phyloP scores from a whole-genome alignment of 2,888 invertebrate genomes.

The Caenorhabditis sp. region DNA sequence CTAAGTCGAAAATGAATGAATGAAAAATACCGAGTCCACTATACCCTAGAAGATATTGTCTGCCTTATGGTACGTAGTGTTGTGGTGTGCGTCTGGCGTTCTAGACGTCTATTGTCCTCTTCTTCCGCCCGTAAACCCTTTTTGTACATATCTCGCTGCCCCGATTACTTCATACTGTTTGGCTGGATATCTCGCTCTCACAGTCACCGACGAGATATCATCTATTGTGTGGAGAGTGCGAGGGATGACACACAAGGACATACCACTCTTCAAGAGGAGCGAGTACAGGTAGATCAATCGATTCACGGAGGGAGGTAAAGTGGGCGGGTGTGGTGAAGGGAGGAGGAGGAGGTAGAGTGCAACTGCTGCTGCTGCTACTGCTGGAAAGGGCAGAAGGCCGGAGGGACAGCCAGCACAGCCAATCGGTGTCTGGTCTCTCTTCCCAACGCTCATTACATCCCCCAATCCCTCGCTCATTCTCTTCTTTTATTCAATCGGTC shows the following conservation, averaged over 20 bases:
- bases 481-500: slow-evolving; percentile 10
- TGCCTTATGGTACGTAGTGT: no score
- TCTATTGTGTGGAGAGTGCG: neutral
- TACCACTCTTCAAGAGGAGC: slow-evolving; percentile 4
- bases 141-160: neutral
- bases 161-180: slow-evolving; percentile 1
- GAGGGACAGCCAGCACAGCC: neutral
- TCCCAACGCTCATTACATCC: slow-evolving; percentile 6
- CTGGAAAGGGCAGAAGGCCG: slow-evolving; percentile 16
- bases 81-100: no score
- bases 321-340: neutral
- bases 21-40: no score
- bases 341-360: slow-evolving; percentile 3
- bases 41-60: no score
- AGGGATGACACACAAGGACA: slow-evolving; percentile 7
- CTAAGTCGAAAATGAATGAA: no score
- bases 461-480: slow-evolving; percentile 1
- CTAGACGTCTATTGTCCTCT: neutral
- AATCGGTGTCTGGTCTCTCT: slow-evolving; percentile 10
- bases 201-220: slow-evolving; percentile 1
- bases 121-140: neutral
- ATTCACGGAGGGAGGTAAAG: neutral
- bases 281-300: slow-evolving; percentile 7
- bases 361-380: slow-evolving; percentile 6
- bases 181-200: slow-evolving; percentile 25